phyloP scores from a whole-genome alignment of 2,888 invertebrate genomes.

The Eupeodes latifasciatus region DNA sequence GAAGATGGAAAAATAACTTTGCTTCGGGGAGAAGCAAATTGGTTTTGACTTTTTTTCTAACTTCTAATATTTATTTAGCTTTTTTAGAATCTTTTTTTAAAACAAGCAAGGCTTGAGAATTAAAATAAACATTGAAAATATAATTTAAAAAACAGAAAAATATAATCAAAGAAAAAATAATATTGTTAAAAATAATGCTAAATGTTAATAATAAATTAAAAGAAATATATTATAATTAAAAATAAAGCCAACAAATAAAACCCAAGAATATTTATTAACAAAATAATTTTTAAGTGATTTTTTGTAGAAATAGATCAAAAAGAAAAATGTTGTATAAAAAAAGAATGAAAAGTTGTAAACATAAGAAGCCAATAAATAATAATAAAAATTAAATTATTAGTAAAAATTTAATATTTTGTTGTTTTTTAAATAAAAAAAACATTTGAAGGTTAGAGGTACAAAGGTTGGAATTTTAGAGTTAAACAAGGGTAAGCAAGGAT shows the following conservation, averaged over 20 bases:
- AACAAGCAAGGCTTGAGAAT: slow-evolving; percentile 31
- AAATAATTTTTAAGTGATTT: slow-evolving; percentile 39
- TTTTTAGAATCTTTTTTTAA: neutral
- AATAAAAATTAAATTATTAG: slow-evolving; percentile 20
- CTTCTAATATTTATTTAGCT: slow-evolving; percentile 29
- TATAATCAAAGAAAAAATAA: slow-evolving; percentile 45
- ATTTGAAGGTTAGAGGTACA: no score
- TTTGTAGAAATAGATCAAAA: slow-evolving; percentile 36
- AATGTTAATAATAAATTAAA: slow-evolving; percentile 44
- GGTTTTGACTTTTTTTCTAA: slow-evolving; percentile 60
- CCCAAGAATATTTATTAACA: slow-evolving; percentile 53
- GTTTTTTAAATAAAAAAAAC: neutral
- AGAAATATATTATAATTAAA: slow-evolving; percentile 33
- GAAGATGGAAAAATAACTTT: slow-evolving; percentile 83
- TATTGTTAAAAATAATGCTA: slow-evolving; percentile 39
- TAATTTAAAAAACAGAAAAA: neutral
- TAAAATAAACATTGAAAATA: neutral
- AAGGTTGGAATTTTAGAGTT: no score
- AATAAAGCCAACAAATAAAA: slow-evolving; percentile 4
- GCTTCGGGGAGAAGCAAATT: slow-evolving; percentile 79
- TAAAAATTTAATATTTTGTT: slow-evolving; percentile 9
- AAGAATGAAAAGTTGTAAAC: slow-evolving; percentile 31
- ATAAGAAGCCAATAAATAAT: slow-evolving; percentile 25
- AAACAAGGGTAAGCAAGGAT: no score
- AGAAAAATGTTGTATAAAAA: slow-evolving; percentile 37